These are phyloP conservation scores for Ascaphus truei DNA, from an alignment of 2,113 vertebrate genomes.

Conservation along the genomic window DNA sequence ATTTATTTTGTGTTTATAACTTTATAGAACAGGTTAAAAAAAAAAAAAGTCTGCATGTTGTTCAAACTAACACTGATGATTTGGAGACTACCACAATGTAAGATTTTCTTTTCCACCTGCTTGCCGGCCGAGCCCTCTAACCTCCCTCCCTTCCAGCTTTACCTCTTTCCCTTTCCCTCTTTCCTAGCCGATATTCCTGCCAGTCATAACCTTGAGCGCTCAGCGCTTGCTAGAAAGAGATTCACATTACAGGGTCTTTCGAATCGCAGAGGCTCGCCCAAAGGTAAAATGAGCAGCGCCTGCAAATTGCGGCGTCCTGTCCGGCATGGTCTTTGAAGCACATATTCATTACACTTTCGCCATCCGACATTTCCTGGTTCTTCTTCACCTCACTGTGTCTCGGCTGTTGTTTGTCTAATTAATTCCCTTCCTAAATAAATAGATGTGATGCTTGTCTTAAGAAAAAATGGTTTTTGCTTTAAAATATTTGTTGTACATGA, in stretches of 20 bases:
- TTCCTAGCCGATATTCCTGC: constrained; percentile 74
- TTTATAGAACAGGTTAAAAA: too few relatives aligned
- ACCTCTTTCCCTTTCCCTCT: constrained; percentile 57
- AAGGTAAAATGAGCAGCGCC: constrained; percentile 71
- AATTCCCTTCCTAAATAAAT: too few relatives aligned
- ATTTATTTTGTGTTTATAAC: too few relatives aligned
- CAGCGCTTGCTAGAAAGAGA: constrained; percentile 80
- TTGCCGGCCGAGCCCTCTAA: constrained; percentile 53
- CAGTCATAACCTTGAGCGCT: constrained; percentile 69
- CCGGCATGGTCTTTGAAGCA: constrained; percentile 34
- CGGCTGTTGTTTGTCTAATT: neutral
- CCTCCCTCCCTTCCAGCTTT: constrained; percentile 58
- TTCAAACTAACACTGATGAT: too few relatives aligned
- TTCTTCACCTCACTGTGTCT: too few relatives aligned
- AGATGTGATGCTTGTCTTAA: too few relatives aligned
- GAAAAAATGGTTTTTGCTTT: too few relatives aligned
- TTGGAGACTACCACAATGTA: too few relatives aligned
- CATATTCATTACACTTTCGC: constrained; percentile 39
- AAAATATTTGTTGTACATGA: too few relatives aligned
- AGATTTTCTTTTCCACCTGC: constrained; percentile 45
- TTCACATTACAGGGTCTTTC: constrained; percentile 87
- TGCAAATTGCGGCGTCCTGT: constrained; percentile 43
- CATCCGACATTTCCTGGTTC: constrained; percentile 38
- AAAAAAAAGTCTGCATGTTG: too few relatives aligned
- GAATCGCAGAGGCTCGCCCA: constrained; percentile 79